Conservation (phyloP, 37 sponge, comb jelly and placozoan species). For the Oscarella lobularis region DNA sequence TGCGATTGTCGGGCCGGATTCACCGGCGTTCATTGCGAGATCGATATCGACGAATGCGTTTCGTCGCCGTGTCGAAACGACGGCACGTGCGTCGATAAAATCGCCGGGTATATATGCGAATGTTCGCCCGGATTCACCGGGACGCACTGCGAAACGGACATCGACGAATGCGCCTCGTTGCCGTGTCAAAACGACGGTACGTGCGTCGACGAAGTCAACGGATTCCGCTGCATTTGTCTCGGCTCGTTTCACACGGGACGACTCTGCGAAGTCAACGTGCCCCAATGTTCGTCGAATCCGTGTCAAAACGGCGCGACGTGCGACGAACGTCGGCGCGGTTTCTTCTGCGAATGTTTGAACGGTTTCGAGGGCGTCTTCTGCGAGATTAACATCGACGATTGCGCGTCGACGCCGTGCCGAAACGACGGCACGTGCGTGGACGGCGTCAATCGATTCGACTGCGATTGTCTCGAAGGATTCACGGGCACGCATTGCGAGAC, state of each 20-base stretch:
- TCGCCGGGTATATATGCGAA: background rate
- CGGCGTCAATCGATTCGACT: constrained; percentile 26
- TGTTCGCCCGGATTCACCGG: background rate
- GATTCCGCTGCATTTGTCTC: background rate
- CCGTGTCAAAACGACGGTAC: background rate
- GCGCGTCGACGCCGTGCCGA: background rate
- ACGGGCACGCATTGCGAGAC: constrained; percentile 21
- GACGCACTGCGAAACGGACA: background rate
- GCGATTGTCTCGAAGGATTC: constrained; percentile 30
- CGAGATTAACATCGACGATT: background rate
- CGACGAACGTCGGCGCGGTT: constrained; percentile 13
- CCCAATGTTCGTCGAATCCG: constrained; percentile 7
- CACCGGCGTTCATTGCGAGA: background rate
- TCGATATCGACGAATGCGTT: background rate
- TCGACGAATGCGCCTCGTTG: background rate
- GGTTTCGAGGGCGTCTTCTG: constrained; percentile 16
- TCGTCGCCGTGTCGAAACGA: background rate
- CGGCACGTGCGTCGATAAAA: background rate
- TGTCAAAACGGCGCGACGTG: constrained; percentile 53
- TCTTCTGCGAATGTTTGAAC: constrained; percentile 8
- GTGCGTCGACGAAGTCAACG: background rate
- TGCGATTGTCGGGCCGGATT: background rate
- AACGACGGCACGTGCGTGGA: background rate
- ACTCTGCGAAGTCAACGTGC: background rate
- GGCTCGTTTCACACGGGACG: background rate